Percentiles rank a stretch among this genome's conserved stretches.
These are phyloP conservation scores for Heterochromis multidens DNA, from an alignment of 2,113 vertebrate species.

Conservation along the genomic window DNA sequence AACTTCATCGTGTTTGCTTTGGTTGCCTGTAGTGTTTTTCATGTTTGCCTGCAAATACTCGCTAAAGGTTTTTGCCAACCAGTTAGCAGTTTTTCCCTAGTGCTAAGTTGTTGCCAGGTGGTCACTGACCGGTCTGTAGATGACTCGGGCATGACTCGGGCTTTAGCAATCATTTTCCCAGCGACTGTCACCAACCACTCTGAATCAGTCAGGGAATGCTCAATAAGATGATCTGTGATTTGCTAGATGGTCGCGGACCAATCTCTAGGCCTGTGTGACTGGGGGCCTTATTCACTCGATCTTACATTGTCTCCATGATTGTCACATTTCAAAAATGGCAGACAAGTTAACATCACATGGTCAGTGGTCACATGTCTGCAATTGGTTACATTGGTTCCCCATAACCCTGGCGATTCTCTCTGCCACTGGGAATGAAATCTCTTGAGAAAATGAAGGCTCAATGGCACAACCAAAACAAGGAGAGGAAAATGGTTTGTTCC, in stretches of 20 bases:
- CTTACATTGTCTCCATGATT: too few species aligned
- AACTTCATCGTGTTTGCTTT: not conserved
- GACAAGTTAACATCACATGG: too few species aligned
- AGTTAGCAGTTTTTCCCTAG: not conserved
- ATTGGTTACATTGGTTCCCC: too few species aligned
- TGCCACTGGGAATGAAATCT: too few species aligned
- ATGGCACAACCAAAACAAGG: too few species aligned
- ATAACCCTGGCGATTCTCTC: too few species aligned
- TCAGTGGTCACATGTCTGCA: too few species aligned
- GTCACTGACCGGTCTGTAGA: not conserved
- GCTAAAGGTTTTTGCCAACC: not conserved
- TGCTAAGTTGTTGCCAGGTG: not conserved
- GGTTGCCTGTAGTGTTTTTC: not conserved
- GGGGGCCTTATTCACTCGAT: not conserved
- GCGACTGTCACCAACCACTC: not conserved
- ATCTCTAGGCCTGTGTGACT: not conserved
- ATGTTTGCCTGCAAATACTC: not conserved
- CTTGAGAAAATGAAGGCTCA: not conserved
- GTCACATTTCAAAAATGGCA: too few species aligned
- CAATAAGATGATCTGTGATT: not conserved
- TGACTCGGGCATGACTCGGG: not conserved
- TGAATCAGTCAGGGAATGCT: not conserved
- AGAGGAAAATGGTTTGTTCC: too few species aligned
- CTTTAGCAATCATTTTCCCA: not conserved
- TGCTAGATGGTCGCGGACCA: not conserved